phyloP scores from a whole-genome alignment of 2,888 invertebrate species.

The Catocala sponsa region DNA sequence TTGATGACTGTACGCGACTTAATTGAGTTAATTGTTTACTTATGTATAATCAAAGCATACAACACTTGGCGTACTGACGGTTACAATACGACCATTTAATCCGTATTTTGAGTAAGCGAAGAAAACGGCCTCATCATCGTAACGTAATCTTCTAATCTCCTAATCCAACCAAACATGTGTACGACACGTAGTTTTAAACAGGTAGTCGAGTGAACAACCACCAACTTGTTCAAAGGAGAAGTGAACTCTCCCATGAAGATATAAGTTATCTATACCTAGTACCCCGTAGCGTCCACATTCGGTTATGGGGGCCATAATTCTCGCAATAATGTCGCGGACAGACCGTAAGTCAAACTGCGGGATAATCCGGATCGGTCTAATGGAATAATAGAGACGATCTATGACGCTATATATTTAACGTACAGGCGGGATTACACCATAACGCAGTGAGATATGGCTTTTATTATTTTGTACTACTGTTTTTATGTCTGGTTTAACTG shows the following conservation, averaged over 20 bases:
- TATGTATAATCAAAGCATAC: too few species aligned
- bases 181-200: neutral
- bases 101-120: neutral
- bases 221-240: neutral
- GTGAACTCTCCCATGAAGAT: slow-evolving; percentile 15
- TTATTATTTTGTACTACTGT: slow-evolving; percentile 23
- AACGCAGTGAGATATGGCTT: slow-evolving; percentile 25
- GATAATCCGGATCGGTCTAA: slow-evolving; percentile 59
- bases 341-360: slow-evolving; percentile 56
- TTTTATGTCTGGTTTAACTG: slow-evolving; percentile 15
- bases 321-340: slow-evolving; percentile 50
- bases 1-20: too few species aligned
- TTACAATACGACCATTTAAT: too few species aligned
- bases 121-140: neutral
- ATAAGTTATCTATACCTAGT: slow-evolving; percentile 29
- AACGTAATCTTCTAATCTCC: neutral
- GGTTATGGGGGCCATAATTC: slow-evolving; percentile 47
- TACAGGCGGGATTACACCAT: slow-evolving; percentile 40
- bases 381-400: slow-evolving; percentile 62
- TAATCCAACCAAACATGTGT: neutral
- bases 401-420: slow-evolving; percentile 55
- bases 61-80: too few species aligned
- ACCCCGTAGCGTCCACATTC: slow-evolving; percentile 11
- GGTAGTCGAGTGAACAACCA: neutral
- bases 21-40: too few species aligned